These are phyloP conservation scores for Ichneumoninae sp. DNA, from an alignment of 2,888 invertebrate genomes.

Conservation along the genomic window DNA sequence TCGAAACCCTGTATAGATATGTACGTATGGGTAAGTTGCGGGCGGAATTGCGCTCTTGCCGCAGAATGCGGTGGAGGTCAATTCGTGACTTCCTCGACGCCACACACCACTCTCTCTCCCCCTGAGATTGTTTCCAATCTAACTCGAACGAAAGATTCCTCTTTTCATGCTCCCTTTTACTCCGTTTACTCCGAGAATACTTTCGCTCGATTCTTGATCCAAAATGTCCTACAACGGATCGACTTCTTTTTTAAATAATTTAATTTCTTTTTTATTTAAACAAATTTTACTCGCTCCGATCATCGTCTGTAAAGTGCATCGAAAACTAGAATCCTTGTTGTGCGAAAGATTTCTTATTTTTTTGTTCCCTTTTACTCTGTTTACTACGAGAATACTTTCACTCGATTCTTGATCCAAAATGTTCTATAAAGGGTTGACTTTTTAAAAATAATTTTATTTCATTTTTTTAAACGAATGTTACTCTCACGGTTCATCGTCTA, in stretches of 20 bases:
- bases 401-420: neutral
- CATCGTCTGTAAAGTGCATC: neutral
- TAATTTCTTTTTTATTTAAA: neutral
- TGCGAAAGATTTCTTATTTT: conserved; percentile 1
- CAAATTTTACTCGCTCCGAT: neutral
- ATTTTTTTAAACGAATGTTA: neutral
- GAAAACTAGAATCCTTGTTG: neutral
- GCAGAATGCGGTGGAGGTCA: conserved; percentile 58
- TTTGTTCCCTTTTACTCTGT: neutral
- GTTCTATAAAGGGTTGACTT: neutral
- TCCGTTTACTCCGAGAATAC: neutral
- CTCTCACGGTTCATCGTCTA: neutral
- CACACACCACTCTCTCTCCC: conserved; percentile 29
- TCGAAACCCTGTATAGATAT: conserved; percentile 26
- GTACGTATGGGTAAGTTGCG: conserved; percentile 21
- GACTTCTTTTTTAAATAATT: neutral
- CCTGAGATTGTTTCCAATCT: conserved; percentile 8
- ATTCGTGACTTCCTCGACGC: conserved; percentile 63
- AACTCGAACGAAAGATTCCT: conserved; percentile 18
- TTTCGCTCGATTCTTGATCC: conserved; percentile 7
- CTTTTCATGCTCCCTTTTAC: neutral
- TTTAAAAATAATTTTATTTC: neutral
- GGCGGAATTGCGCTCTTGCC: conserved; percentile 57
- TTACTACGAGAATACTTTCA: conserved; percentile 5
- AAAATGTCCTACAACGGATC: neutral